Evolutionary conservation across 2,888 invertebrate species (phyloP).

Genomic region (Mesoligia furuncula): DNA sequence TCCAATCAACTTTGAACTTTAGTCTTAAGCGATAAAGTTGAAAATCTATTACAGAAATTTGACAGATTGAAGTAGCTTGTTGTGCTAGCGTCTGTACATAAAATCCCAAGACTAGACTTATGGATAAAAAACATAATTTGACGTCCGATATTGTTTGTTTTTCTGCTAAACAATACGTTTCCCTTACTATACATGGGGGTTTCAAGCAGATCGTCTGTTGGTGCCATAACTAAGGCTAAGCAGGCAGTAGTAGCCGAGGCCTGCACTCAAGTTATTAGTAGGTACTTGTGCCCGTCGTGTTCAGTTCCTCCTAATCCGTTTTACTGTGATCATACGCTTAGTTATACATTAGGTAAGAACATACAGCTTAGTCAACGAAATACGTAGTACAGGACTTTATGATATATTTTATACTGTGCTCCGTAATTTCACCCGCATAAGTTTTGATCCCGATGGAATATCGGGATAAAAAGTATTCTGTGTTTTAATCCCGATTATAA

Average conservation of each 20-base stretch:
- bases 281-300: conserved; percentile 57
- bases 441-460: too few species aligned
- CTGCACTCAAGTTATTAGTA: conserved; percentile 67
- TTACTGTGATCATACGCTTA: conserved; percentile 40
- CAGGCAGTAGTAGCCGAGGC: conserved; percentile 17
- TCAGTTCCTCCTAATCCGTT: conserved; percentile 56
- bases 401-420: too few species aligned
- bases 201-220: conserved; percentile 24
- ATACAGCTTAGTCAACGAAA: conserved; percentile 1
- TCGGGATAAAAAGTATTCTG: too few species aligned
- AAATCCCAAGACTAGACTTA: not conserved
- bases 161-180: not conserved
- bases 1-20: too few species aligned
- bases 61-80: too few species aligned
- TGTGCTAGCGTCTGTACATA: too few species aligned
- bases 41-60: too few species aligned
- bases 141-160: not conserved
- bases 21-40: too few species aligned
- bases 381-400: not conserved
- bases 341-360: not conserved
- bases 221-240: conserved; percentile 9
- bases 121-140: conserved; percentile 1
- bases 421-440: too few species aligned
- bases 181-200: not conserved
- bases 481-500: too few species aligned